These are phyloP conservation scores for Smittia sp. DNA, from an alignment of 2,888 invertebrate genomes.

Conservation along the genomic window DNA sequence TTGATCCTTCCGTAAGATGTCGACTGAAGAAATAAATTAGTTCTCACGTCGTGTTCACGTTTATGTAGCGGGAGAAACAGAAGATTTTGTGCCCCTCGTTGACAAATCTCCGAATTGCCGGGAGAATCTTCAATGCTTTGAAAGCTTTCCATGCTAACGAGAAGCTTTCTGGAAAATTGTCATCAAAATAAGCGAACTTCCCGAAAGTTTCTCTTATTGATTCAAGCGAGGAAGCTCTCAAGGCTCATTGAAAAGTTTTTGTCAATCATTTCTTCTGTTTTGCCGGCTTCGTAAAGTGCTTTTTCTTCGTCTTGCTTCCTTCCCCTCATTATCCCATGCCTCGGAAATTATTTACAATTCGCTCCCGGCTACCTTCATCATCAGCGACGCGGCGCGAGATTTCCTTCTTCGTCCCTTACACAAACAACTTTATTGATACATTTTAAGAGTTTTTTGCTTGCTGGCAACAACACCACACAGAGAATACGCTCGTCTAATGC, in stretches of 20 bases:
- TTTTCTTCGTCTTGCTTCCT: too few species aligned
- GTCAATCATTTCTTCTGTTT: neutral
- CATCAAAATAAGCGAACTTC: neutral
- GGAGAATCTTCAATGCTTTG: neutral
- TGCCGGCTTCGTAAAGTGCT: too few species aligned
- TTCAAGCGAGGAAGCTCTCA: neutral
- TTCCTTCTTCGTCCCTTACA: neutral
- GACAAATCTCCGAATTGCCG: neutral
- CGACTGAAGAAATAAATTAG: too few species aligned
- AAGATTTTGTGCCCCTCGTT: neutral
- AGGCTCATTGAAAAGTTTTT: neutral
- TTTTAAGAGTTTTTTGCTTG: neutral
- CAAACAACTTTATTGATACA: neutral
- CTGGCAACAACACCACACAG: conserved; percentile 1
- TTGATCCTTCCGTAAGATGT: too few species aligned
- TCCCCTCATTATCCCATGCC: neutral
- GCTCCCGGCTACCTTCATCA: too few species aligned
- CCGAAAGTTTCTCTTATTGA: neutral
- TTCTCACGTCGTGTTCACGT: too few species aligned
- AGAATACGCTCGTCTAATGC: neutral
- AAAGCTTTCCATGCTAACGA: neutral
- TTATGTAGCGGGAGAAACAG: neutral
- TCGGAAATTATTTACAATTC: neutral
- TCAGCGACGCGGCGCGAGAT: neutral
- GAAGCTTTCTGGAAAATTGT: neutral